Evolutionary conservation across 2,888 invertebrate species (phyloP).

Genomic region (Cephus rjabovi): DNA sequence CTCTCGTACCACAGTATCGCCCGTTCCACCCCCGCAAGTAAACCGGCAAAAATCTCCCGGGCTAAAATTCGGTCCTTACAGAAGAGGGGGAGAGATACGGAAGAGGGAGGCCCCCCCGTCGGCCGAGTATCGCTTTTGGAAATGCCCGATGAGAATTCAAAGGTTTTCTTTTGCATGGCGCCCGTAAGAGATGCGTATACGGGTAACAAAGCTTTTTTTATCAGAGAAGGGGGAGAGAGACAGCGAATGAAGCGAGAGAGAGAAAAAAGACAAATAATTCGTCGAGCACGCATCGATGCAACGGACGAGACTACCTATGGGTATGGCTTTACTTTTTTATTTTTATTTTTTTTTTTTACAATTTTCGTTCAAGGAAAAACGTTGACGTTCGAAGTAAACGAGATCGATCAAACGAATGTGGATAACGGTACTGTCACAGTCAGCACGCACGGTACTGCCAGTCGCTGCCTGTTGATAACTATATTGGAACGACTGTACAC

Average conservation of each 20-base stretch:
- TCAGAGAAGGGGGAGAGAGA: neutral
- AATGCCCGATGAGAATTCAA: neutral
- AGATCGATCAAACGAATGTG: conserved; percentile 45
- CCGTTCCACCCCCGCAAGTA: conserved; percentile 38
- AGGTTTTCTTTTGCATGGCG: neutral
- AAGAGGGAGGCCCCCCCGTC: too few relatives aligned
- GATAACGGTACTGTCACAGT: conserved; percentile 8
- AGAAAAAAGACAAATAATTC: neutral
- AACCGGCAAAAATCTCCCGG: conserved; percentile 49
- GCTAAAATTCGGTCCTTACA: conserved; percentile 34
- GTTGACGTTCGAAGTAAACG: conserved; percentile 4
- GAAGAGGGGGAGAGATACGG: neutral
- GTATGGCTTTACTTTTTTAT: neutral
- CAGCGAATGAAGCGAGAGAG: neutral
- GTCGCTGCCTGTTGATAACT: conserved; percentile 9
- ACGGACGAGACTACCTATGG: neutral
- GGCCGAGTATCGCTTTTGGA: neutral
- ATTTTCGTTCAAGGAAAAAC: conserved; percentile 10
- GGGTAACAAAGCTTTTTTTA: neutral
- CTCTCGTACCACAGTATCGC: conserved; percentile 8
- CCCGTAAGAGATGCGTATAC: neutral
- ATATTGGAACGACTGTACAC: neutral
- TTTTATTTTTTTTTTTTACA: neutral
- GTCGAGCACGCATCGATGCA: neutral
- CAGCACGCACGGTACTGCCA: conserved; percentile 40